These are phyloP conservation scores for Ophiodon elongatus DNA, from an alignment of 2,113 vertebrate genomes.

Conservation along the genomic window DNA sequence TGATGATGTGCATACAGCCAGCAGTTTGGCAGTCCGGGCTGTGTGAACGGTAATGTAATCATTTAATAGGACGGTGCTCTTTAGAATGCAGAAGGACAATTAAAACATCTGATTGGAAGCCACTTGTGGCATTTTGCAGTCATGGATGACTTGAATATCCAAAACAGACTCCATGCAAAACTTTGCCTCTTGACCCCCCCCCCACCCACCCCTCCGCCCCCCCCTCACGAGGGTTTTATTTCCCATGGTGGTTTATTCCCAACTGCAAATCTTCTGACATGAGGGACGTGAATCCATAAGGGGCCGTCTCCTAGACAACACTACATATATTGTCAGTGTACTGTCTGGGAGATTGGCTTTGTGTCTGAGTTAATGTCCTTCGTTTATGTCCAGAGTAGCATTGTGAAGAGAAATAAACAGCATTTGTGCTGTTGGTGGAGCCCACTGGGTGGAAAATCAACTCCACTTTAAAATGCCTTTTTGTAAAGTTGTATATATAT, in stretches of 20 bases:
- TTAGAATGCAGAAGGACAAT: constrained; percentile 7
- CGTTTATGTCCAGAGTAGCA: constrained; percentile 13
- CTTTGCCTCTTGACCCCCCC: too few species aligned
- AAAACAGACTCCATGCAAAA: neutral
- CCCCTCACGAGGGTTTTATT: constrained; percentile 19
- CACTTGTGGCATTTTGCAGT: constrained; percentile 11
- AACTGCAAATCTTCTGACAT: neutral
- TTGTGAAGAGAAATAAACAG: constrained; percentile 11
- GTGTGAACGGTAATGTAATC: neutral
- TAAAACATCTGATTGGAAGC: constrained; percentile 16
- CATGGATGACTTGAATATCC: neutral
- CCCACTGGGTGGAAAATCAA: constrained; percentile 32
- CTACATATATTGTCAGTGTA: constrained; percentile 24
- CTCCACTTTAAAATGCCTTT: constrained; percentile 27
- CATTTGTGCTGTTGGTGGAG: constrained; percentile 2
- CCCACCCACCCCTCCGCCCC: too few species aligned
- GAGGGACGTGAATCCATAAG: constrained; percentile 12
- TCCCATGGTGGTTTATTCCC: constrained; percentile 22
- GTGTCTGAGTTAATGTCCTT: constrained; percentile 26
- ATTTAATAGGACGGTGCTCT: neutral
- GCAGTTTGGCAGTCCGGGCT: constrained; percentile 1
- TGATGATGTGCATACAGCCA: constrained; percentile 8
- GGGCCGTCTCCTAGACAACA: constrained; percentile 67
- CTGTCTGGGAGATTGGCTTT: constrained; percentile 53
- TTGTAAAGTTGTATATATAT: constrained; percentile 9